A percentile compares a stretch with the other conserved stretches of the same genome.
Evolutionary conservation across 2,113 vertebrate genomes (phyloP).

Genomic region (Melanerpes formicivorus): DNA sequence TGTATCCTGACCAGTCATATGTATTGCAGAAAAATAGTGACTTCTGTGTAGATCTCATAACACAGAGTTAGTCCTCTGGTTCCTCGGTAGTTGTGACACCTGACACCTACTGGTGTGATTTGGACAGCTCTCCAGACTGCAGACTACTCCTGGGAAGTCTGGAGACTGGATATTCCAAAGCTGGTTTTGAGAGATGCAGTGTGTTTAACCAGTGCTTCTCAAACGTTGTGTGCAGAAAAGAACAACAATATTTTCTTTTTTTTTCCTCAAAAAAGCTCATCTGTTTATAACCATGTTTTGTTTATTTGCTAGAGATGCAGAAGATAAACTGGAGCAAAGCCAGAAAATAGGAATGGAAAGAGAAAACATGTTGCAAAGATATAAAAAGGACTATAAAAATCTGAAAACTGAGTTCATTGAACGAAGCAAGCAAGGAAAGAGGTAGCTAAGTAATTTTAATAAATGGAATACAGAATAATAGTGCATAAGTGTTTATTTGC

Average conservation of each 20-base stretch:
- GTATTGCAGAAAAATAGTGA: background rate
- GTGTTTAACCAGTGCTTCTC: background rate
- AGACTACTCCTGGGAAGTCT: background rate
- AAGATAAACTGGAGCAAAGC: conserved; percentile 82
- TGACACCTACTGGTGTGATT: background rate
- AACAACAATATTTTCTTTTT: background rate
- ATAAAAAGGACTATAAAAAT: conserved; percentile 80
- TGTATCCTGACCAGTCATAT: background rate
- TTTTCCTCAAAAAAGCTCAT: background rate
- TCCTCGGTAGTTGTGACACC: background rate
- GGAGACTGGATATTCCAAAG: background rate
- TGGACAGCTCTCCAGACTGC: background rate
- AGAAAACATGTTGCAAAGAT: conserved; percentile 77
- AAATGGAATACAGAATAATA: background rate
- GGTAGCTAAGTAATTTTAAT: conserved; percentile 71
- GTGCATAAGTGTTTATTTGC: background rate
- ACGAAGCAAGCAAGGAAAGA: conserved; percentile 80
- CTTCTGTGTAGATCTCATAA: background rate
- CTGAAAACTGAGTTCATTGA: conserved; percentile 83
- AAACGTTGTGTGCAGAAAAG: background rate
- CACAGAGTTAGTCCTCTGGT: background rate
- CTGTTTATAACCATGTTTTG: background rate
- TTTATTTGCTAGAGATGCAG: conserved; percentile 80
- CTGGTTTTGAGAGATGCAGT: background rate
- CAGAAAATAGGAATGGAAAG: conserved; percentile 82